Evolutionary conservation across 2,888 invertebrate genomes (phyloP), one percentile per base, ranked within the genome.

Genomic region (Lepidocyrtinus sp.): DNA sequence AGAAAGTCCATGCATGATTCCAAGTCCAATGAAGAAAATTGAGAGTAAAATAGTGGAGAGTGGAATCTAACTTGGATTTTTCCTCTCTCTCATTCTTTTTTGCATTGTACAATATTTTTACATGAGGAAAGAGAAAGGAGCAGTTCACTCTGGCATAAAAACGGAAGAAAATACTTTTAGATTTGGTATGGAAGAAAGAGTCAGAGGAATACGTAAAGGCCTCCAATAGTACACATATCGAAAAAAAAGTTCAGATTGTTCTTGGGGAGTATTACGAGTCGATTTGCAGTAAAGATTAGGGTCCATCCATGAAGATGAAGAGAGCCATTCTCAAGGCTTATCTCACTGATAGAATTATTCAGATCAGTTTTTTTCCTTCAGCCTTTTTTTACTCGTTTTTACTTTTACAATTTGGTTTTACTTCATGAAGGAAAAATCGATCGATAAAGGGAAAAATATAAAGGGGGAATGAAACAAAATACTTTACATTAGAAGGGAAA

Each of bases 271-370:
- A 85, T 85, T 85, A 85, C 85, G 84, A 85, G 85, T 85, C 86
- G 86, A 86, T 86, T 86, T 86, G 86, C 86, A 85, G 84, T 86
- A 86, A 86, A 86, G 86, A 86, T 85, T 85, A 86, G 84, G 84
- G 85, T 84, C 84, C 85, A 86, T 85, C 86, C 83, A 86, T 82
- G 70, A 86, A 86, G 85, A 85, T 85, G 85, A 85, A 85, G 84
- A 85, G 86, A 86, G 84, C 85, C 84, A 86, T 86, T 86, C 84
- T 78, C 77, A 65, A 21, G 82, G 84, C 86, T 86, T 86, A 86
- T 86, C 86, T 86, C 80, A 75, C 83, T 85, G 86, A 86, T 86
- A 85, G 86, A 86, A 86, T 85, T 86, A 86, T 86, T 86, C 86
- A 86, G 86, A 86, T 86, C 86, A 85, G 84, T 82, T 83, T 80